These are phyloP conservation scores for Melanotaenia maccullochi DNA, from an alignment of 2,797 vertebrate species.

Conservation along the genomic window DNA sequence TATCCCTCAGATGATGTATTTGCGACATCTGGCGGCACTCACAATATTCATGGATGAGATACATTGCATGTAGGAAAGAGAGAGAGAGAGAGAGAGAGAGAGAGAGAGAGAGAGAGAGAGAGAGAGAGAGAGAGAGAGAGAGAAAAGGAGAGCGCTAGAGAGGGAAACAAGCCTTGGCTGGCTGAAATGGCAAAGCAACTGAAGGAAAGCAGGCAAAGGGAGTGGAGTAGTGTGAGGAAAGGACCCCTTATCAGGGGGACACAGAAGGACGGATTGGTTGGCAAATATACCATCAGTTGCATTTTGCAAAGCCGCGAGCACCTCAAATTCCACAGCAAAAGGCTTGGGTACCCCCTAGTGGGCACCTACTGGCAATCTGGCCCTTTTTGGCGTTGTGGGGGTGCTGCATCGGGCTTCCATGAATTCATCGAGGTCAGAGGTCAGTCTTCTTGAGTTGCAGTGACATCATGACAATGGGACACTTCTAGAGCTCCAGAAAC, in stretches of 20 bases:
- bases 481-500: slow-evolving; percentile 92
- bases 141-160: slow-evolving; percentile 9
- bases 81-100: slow-evolving; percentile 33
- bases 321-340: slow-evolving; percentile 88
- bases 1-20: slow-evolving; percentile 92
- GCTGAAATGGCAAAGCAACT: slow-evolving; percentile 39
- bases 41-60: slow-evolving; percentile 85
- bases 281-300: slow-evolving; percentile 42
- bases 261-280: slow-evolving; percentile 49
- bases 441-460: slow-evolving; percentile 95
- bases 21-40: slow-evolving; percentile 99
- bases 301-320: slow-evolving; percentile 35
- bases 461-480: slow-evolving; percentile 99
- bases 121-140: not conserved
- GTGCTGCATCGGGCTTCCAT: slow-evolving; percentile 82
- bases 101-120: slow-evolving; percentile 2
- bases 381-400: slow-evolving; percentile 77
- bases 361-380: slow-evolving; percentile 90
- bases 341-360: slow-evolving; percentile 95
- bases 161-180: slow-evolving; percentile 59
- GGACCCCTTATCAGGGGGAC: slow-evolving; percentile 50
- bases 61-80: slow-evolving; percentile 39
- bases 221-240: slow-evolving; percentile 40
- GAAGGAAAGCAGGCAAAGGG: slow-evolving; percentile 40
- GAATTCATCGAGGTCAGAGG: slow-evolving; percentile 96